phyloP scores from a whole-genome alignment of 2,113 vertebrate genomes.

The Caranx melampygus region DNA sequence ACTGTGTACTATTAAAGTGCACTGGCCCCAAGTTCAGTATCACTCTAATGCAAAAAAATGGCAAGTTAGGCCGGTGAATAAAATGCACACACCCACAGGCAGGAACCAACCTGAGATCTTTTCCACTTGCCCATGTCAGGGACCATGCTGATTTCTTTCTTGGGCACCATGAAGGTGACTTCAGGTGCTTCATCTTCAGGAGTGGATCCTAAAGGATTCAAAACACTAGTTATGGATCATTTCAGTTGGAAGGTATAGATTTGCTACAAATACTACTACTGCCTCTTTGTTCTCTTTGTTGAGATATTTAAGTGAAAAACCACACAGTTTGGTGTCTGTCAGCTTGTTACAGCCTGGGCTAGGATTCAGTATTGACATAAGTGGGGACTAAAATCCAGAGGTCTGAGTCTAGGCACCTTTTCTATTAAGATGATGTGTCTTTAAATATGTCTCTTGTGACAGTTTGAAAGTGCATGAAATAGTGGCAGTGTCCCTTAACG shows the following conservation, averaged over 20 bases:
- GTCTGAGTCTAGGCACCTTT: neutral
- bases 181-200: slow-evolving; percentile 82
- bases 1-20: too few relatives aligned
- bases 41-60: neutral
- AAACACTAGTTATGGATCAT: neutral
- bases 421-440: too few relatives aligned
- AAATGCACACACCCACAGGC: neutral
- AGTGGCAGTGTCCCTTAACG: neutral
- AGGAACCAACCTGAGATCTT: slow-evolving; percentile 88
- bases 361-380: neutral
- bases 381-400: neutral
- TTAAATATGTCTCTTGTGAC: neutral
- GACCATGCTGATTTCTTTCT: slow-evolving; percentile 95
- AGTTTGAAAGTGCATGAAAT: neutral
- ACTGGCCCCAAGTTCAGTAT: neutral
- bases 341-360: neutral
- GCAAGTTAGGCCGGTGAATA: neutral
- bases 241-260: neutral
- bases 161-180: slow-evolving; percentile 89
- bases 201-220: slow-evolving; percentile 78
- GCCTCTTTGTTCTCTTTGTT: too few relatives aligned
- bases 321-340: too few relatives aligned
- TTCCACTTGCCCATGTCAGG: slow-evolving; percentile 98
- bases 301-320: too few relatives aligned
- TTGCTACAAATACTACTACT: too few relatives aligned